These are phyloP conservation scores for Micromys minutus DNA, from an alignment of 2,113 vertebrate genomes.

Conservation along the genomic window DNA sequence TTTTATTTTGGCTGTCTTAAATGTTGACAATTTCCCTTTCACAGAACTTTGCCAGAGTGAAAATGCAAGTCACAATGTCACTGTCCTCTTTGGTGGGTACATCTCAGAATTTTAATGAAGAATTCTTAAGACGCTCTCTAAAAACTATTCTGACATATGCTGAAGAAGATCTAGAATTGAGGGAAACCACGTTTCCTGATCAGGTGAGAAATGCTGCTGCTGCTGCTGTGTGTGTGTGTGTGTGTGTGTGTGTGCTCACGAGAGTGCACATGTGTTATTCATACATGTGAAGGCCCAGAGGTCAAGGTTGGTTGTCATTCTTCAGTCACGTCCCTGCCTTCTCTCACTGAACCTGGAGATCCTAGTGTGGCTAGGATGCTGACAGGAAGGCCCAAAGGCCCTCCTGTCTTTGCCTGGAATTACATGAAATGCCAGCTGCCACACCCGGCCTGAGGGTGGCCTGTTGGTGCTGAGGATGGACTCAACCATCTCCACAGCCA, in stretches of 20 bases:
- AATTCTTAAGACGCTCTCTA: conserved; percentile 95
- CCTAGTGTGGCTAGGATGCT: not conserved
- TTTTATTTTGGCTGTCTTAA: conserved; percentile 17
- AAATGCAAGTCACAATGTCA: conserved; percentile 99
- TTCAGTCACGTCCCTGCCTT: too few species aligned
- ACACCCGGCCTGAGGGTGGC: too few species aligned
- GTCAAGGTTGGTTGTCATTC: not conserved
- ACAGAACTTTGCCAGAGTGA: conserved; percentile 98
- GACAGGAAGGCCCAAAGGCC: not conserved
- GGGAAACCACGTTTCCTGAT: conserved; percentile 97
- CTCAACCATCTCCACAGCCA: not conserved
- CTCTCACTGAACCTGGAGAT: not conserved
- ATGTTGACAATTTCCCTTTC: conserved; percentile 66
- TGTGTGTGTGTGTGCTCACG: not conserved
- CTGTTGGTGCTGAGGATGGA: not conserved
- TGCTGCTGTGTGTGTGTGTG: not conserved
- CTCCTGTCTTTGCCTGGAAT: not conserved
- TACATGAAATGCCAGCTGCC: too few species aligned
- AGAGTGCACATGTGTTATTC: not conserved
- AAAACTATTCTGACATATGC: conserved; percentile 98
- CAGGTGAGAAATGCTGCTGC: conserved; percentile 87
- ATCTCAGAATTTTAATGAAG: conserved; percentile 98
- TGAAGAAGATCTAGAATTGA: conserved; percentile 95
- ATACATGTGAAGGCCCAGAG: not conserved
- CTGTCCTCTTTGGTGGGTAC: conserved; percentile 97